These are phyloP conservation scores for Papilio elwesi DNA, from an alignment of 2,888 invertebrate genomes.

Conservation along the genomic window DNA sequence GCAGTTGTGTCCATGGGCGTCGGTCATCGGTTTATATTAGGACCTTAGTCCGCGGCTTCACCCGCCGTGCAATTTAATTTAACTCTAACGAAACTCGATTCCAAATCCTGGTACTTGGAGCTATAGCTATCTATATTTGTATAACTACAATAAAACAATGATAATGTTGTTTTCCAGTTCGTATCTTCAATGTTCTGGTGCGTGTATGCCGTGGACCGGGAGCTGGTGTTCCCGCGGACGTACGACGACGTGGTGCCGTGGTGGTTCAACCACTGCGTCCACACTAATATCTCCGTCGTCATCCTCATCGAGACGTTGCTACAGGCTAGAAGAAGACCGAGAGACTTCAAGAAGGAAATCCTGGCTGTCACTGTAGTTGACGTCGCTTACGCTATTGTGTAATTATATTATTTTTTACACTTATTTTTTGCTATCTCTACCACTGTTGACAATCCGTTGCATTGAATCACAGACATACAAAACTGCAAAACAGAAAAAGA, in stretches of 20 bases:
- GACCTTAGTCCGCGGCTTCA: too few relatives aligned
- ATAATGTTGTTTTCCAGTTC: slow-evolving; percentile 66
- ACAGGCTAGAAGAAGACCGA: slow-evolving; percentile 63
- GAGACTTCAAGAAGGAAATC: slow-evolving; percentile 59
- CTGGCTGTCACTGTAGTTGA: slow-evolving; percentile 53
- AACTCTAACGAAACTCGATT: too few relatives aligned
- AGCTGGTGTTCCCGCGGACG: slow-evolving; percentile 81
- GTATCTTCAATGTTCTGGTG: slow-evolving; percentile 83
- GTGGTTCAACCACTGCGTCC: slow-evolving; percentile 85
- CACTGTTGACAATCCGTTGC: too few relatives aligned
- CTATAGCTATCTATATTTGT: too few relatives aligned
- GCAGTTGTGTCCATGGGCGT: too few relatives aligned
- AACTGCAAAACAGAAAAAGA: too few relatives aligned
- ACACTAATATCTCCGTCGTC: slow-evolving; percentile 80
- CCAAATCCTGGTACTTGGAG: too few relatives aligned
- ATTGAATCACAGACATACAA: too few relatives aligned
- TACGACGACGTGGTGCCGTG: slow-evolving; percentile 81
- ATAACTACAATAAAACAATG: neutral
- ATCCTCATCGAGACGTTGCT: slow-evolving; percentile 75
- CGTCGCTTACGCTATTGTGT: slow-evolving; percentile 70
- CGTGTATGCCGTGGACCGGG: slow-evolving; percentile 80
- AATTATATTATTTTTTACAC: slow-evolving; percentile 42
- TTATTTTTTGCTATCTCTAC: too few relatives aligned
- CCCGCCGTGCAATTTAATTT: too few relatives aligned
- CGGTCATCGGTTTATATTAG: too few relatives aligned